These are phyloP conservation scores for Sceloporus undulatus DNA, from an alignment of 2,113 vertebrate species.

Conservation along the genomic window DNA sequence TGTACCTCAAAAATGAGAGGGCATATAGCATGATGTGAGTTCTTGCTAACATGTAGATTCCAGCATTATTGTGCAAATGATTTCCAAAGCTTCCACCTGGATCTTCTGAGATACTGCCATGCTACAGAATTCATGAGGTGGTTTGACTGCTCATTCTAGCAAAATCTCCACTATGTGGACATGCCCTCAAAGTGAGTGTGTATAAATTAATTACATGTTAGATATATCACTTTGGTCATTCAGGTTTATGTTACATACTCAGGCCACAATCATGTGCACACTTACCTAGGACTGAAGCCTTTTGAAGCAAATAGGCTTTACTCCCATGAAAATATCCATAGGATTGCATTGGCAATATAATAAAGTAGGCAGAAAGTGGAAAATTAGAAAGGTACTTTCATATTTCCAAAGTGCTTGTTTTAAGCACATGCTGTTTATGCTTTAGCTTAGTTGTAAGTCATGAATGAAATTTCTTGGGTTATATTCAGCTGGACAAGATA, in stretches of 20 bases:
- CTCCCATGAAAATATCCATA: neutral
- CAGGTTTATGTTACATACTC: neutral
- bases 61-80: neutral
- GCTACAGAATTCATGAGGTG: neutral
- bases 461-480: constrained; percentile 55
- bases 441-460: constrained; percentile 52
- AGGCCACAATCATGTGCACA: neutral
- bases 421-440: neutral
- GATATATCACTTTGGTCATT: no score
- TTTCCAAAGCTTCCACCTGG: neutral
- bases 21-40: neutral
- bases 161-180: constrained; percentile 31
- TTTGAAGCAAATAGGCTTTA: neutral
- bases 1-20: neutral
- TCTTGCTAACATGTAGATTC: neutral
- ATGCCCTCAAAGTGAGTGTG: neutral
- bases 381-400: neutral
- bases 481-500: constrained; percentile 34
- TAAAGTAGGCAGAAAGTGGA: neutral
- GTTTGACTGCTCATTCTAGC: neutral
- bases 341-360: neutral
- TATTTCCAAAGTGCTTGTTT: neutral
- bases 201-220: neutral
- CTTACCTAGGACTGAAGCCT: neutral
- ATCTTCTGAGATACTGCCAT: neutral